Percentiles rank a stretch among this genome's conserved stretches.
These are phyloP conservation scores for Phyllostomus hastatus DNA, from an alignment of 2,113 vertebrate genomes.

Conservation along the genomic window DNA sequence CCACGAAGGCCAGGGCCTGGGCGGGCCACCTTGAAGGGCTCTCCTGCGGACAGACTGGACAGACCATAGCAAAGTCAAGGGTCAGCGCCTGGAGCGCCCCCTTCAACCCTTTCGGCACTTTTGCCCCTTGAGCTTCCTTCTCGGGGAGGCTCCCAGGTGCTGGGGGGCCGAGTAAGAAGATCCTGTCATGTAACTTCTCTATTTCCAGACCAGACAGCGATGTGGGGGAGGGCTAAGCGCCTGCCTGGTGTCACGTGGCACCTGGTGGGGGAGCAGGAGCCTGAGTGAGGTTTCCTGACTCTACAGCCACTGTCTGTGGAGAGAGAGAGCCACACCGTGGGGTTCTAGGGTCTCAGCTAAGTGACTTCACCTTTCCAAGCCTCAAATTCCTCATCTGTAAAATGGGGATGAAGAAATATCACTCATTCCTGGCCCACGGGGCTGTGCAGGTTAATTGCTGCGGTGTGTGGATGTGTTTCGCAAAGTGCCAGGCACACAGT, in stretches of 20 bases:
- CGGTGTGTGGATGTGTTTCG: neutral
- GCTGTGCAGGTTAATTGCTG: neutral
- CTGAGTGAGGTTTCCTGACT: neutral
- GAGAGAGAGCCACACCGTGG: neutral
- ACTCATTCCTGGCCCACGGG: neutral
- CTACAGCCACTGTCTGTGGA: neutral
- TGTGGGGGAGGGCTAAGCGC: no score
- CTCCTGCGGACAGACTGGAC: neutral
- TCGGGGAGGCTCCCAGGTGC: neutral
- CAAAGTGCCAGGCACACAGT: neutral
- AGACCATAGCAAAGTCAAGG: neutral
- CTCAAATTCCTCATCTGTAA: neutral
- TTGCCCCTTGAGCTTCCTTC: neutral
- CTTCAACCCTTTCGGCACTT: neutral
- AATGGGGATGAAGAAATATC: neutral
- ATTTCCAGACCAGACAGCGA: neutral
- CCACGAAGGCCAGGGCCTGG: rapidly evolving
- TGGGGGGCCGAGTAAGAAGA: neutral
- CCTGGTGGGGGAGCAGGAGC: neutral
- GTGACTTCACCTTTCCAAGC: neutral
- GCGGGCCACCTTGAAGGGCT: rapidly evolving
- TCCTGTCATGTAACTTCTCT: neutral
- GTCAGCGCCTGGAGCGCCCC: neutral
- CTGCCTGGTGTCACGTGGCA: rapidly evolving
- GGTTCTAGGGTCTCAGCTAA: neutral